phyloP scores from a whole-genome alignment of 2,113 vertebrate species.

The Chionis minor region DNA sequence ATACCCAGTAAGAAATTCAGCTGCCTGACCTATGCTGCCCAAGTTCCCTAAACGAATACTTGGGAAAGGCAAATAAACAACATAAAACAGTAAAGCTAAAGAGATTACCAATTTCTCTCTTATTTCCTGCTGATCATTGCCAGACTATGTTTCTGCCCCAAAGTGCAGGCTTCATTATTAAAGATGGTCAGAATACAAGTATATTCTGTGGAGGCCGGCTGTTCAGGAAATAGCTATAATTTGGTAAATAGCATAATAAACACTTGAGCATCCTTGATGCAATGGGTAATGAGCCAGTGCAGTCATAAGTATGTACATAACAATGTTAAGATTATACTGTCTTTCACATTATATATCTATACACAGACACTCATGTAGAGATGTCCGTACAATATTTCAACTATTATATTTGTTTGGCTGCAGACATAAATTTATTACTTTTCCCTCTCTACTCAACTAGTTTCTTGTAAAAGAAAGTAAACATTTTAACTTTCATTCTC shows the following conservation, averaged over 20 bases:
- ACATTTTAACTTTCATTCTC: not conserved
- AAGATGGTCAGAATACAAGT: conserved; percentile 66
- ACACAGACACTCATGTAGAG: not conserved
- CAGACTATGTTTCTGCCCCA: conserved; percentile 62
- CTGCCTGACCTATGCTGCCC: not conserved
- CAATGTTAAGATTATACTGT: conserved; percentile 66
- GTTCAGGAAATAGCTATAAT: conserved; percentile 78
- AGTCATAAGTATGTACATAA: conserved; percentile 54
- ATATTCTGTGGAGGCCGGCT: conserved; percentile 57
- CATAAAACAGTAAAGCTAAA: conserved; percentile 61
- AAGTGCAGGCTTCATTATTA: conserved; percentile 69
- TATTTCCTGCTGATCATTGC: conserved; percentile 69
- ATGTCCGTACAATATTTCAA: conserved; percentile 16
- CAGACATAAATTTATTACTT: not conserved
- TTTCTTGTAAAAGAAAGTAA: conserved; percentile 8
- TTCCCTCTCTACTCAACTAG: not conserved
- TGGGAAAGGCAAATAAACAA: conserved; percentile 33
- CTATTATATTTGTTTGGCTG: conserved; percentile 22
- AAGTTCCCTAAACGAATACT: conserved; percentile 38
- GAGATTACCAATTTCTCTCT: conserved; percentile 63
- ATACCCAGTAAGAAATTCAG: conserved; percentile 22
- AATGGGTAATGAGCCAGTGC: conserved; percentile 72
- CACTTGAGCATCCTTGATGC: conserved; percentile 75
- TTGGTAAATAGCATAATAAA: conserved; percentile 76
- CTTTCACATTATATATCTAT: conserved; percentile 38